Conservation (phyloP, 2,113 vertebrate species). For the Caloenas nicobarica region DNA sequence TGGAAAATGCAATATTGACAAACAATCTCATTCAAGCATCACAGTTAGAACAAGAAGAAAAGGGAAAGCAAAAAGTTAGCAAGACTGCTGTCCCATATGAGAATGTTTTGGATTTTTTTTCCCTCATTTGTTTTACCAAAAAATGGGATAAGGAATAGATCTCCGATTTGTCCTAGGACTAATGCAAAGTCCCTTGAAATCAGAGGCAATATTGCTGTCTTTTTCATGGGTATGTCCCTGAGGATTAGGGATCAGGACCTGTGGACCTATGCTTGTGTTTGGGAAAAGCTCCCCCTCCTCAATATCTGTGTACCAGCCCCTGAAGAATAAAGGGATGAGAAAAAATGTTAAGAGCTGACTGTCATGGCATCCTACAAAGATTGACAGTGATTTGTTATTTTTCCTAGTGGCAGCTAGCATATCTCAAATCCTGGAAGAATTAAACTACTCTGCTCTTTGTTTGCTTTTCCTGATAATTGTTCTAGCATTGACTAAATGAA, state of each 20-base stretch:
- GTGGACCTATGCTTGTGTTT: not conserved
- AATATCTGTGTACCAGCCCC: fast-evolving
- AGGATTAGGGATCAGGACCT: not conserved
- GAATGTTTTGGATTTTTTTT: not conserved
- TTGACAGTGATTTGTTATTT: not conserved
- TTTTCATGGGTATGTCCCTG: not conserved
- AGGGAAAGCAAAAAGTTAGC: not conserved
- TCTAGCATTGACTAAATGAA: not conserved
- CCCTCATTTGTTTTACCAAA: not conserved
- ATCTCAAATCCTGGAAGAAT: not conserved
- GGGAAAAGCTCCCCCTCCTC: not conserved
- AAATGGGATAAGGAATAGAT: not conserved
- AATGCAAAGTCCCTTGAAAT: not conserved
- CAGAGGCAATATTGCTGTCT: not conserved
- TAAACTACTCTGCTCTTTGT: not conserved
- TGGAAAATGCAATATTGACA: not conserved
- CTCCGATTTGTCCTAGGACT: not conserved
- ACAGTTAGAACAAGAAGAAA: not conserved
- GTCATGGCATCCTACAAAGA: not conserved
- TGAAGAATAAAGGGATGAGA: not conserved
- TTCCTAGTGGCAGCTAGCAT: not conserved
- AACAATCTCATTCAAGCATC: not conserved
- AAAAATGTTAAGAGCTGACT: not conserved
- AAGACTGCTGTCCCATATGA: not conserved
- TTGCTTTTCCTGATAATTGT: not conserved